Conservation (phyloP, 2,113 vertebrate species). For the Henicopernis longicauda region DNA sequence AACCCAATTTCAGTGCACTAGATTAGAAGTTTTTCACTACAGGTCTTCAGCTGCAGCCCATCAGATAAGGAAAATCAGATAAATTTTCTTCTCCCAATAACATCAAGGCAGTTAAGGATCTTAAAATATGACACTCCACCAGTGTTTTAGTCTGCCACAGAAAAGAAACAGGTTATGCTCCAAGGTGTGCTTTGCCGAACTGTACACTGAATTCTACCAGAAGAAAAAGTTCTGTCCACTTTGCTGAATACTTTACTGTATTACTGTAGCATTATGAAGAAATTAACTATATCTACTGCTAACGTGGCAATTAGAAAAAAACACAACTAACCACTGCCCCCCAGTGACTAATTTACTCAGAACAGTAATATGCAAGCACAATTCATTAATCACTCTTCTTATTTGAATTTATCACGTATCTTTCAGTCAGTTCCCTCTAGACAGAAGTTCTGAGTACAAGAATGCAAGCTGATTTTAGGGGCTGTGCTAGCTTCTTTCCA, state of each 20-base stretch:
- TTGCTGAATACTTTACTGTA: neutral
- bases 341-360: neutral
- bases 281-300: neutral
- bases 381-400: neutral
- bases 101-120: neutral
- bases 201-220: neutral
- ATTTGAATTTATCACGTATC: neutral
- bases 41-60: neutral
- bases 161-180: neutral
- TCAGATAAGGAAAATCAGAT: neutral
- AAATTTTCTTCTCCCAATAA: neutral
- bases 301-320: neutral
- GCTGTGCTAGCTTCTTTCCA: neutral
- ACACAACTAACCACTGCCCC: constrained; percentile 7
- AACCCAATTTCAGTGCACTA: neutral
- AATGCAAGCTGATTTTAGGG: neutral
- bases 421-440: neutral
- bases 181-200: neutral
- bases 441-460: neutral
- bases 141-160: neutral
- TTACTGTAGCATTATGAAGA: neutral
- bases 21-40: neutral
- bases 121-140: neutral
- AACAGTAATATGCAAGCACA: neutral
- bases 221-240: neutral